Conservation (phyloP, 2,113 vertebrate genomes). For the Ibidorhyncha struthersii region DNA sequence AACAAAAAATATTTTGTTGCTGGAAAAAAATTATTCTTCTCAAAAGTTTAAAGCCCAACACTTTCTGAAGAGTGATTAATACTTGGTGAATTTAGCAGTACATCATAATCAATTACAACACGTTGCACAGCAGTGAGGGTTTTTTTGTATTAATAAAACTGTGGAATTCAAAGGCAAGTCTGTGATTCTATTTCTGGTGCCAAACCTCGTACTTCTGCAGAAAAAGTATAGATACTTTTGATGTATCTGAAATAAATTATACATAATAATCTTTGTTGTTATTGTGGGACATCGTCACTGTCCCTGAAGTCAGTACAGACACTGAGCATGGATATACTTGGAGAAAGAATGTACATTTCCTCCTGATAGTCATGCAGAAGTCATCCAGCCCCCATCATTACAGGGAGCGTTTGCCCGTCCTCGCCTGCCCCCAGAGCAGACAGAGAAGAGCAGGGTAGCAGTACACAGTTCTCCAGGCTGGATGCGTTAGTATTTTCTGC, state of each 20-base stretch:
- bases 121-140: background rate
- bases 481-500: background rate
- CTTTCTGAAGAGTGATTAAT: constrained; percentile 25
- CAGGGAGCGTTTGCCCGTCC: fast-evolving
- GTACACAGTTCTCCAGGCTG: background rate
- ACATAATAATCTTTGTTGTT: background rate
- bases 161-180: background rate
- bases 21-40: background rate
- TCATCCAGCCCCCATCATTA: background rate
- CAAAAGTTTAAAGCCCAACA: background rate
- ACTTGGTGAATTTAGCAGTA: background rate
- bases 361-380: background rate
- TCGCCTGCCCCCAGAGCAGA: background rate
- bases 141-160: background rate
- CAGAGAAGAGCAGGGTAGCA: background rate
- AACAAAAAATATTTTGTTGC: background rate
- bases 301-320: background rate
- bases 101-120: background rate
- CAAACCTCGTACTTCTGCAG: background rate
- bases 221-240: background rate
- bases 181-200: background rate
- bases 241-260: background rate
- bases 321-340: background rate
- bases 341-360: background rate
- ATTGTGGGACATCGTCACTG: background rate